Percentiles rank a stretch among this genome's conserved stretches.
phyloP scores from a whole-genome alignment of 2,797 vertebrate genomes.

The Natrix natrix region DNA sequence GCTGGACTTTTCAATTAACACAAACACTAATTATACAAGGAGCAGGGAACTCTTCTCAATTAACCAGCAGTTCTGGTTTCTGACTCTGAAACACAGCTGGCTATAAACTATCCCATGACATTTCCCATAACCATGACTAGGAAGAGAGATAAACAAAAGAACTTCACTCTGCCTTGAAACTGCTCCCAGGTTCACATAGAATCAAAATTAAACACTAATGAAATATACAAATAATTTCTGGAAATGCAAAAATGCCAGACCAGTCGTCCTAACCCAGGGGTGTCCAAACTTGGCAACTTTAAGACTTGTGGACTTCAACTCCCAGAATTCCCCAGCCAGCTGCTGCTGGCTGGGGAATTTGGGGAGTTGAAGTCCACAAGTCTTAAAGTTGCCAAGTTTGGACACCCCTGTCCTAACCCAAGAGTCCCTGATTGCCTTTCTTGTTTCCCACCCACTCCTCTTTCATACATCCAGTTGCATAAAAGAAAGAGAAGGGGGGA shows the following conservation, averaged over 20 bases:
- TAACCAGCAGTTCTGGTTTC: slow-evolving; percentile 31
- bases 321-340: too few species aligned
- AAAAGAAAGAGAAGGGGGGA: not conserved
- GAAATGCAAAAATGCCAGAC: slow-evolving; percentile 19
- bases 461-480: slow-evolving; percentile 30
- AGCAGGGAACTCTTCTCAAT: slow-evolving; percentile 20
- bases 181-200: not conserved
- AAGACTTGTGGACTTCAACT: too few species aligned
- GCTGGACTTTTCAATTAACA: slow-evolving; percentile 34
- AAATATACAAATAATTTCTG: not conserved
- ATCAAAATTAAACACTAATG: not conserved
- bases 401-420: not conserved
- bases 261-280: not conserved
- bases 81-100: slow-evolving; percentile 31
- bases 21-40: not conserved
- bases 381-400: too few species aligned
- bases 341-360: too few species aligned
- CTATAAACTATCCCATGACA: slow-evolving; percentile 19
- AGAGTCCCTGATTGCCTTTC: slow-evolving; percentile 7
- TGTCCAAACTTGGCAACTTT: too few species aligned
- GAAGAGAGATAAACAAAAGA: slow-evolving; percentile 6
- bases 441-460: not conserved
- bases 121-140: not conserved
- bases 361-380: too few species aligned
- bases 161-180: slow-evolving; percentile 15